phyloP scores from a whole-genome alignment of 2,888 invertebrate genomes.

The Phaedon cochleariae region DNA sequence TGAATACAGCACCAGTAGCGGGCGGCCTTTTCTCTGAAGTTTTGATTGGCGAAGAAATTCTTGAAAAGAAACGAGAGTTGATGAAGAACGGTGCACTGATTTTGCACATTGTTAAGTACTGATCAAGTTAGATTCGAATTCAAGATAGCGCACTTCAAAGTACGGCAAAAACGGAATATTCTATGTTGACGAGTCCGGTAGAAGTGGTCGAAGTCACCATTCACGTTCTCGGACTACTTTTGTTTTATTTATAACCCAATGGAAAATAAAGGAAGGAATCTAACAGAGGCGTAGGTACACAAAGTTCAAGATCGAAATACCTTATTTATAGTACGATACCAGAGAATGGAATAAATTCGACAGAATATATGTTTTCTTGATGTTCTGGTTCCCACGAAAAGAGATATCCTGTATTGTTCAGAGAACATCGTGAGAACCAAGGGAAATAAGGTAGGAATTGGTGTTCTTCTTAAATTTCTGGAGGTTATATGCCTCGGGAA shows the following conservation, averaged over 20 bases:
- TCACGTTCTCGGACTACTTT: conserved; percentile 1
- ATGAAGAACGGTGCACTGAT: background rate
- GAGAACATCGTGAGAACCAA: too few species aligned
- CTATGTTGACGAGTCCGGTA: background rate
- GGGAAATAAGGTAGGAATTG: too few species aligned
- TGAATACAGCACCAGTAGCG: background rate
- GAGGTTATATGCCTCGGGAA: too few species aligned
- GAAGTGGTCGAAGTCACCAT: background rate
- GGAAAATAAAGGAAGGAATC: background rate
- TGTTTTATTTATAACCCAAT: background rate
- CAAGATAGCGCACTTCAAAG: background rate
- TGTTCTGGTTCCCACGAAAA: too few species aligned
- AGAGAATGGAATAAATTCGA: too few species aligned
- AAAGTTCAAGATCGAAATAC: too few species aligned
- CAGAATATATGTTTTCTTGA: too few species aligned
- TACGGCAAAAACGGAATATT: conserved; percentile 1
- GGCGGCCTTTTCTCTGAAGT: background rate
- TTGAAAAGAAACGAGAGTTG: background rate
- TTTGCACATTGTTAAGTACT: background rate
- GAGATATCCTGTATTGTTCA: too few species aligned
- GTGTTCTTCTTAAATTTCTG: too few species aligned
- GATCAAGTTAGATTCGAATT: background rate
- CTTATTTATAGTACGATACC: too few species aligned
- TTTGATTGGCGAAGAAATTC: background rate
- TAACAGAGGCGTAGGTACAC: background rate